Evolutionary conservation across 2,797 vertebrate species (phyloP).

Genomic region (Molossus molossus): DNA sequence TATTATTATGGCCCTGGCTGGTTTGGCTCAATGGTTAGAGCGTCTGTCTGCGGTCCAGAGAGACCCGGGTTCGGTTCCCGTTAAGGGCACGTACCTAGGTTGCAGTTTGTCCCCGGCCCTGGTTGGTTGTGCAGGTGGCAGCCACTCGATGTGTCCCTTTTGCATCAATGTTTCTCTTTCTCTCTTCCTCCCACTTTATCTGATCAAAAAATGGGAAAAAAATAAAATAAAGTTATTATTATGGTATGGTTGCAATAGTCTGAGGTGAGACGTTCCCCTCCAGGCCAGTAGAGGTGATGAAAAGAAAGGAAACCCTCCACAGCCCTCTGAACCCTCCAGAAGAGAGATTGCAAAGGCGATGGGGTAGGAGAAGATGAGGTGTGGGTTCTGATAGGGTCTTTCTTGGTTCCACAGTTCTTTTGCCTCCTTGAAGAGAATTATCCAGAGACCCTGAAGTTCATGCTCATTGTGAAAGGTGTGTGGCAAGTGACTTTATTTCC

Average conservation of each 20-base stretch:
- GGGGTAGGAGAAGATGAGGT: background rate
- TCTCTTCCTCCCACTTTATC: too few species aligned
- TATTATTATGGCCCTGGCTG: background rate
- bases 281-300: background rate
- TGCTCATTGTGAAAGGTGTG: conserved; percentile 96
- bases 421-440: conserved; percentile 98
- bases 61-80: too few species aligned
- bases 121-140: too few species aligned
- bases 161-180: too few species aligned
- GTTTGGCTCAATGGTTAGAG: too few species aligned
- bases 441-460: conserved; percentile 95
- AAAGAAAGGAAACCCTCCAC: background rate
- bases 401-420: conserved; percentile 91
- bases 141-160: too few species aligned
- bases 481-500: background rate
- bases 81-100: too few species aligned
- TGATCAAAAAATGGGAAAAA: too few species aligned
- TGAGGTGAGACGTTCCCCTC: background rate
- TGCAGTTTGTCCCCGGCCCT: too few species aligned
- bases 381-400: conserved; percentile 30
- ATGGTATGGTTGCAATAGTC: background rate
- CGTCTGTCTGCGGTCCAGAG: too few species aligned
- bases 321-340: background rate
- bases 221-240: background rate
- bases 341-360: background rate